Evolutionary conservation across 2,113 vertebrate genomes (phyloP).

Genomic region (Prolemur simus): DNA sequence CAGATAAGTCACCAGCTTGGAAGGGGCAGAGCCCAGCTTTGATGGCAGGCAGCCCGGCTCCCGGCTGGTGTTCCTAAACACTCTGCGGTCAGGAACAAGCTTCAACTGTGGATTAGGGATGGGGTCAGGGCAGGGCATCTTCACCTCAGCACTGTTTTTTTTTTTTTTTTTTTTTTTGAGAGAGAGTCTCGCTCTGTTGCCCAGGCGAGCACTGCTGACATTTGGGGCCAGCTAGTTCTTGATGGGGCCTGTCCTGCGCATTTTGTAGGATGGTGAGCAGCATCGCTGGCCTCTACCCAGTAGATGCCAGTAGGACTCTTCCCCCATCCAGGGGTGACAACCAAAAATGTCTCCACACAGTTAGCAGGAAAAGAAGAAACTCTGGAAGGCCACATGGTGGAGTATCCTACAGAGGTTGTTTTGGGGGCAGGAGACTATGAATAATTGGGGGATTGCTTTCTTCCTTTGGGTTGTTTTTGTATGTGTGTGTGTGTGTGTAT

Average conservation of each 20-base stretch:
- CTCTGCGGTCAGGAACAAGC: background rate
- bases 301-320: background rate
- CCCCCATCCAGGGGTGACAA: background rate
- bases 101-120: rapidly evolving
- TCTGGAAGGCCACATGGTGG: background rate
- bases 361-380: background rate
- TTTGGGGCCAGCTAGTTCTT: background rate
- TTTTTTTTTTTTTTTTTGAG: too few relatives aligned
- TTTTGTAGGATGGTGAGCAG: background rate
- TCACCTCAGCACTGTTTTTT: background rate
- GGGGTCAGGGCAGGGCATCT: background rate
- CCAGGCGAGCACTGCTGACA: rapidly evolving
- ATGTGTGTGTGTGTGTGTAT: background rate
- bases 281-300: background rate
- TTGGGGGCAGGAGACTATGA: background rate
- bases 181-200: too few relatives aligned
- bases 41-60: background rate
- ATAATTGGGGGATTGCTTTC: background rate
- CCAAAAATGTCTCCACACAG: background rate
- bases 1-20: background rate
- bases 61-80: background rate
- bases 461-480: background rate
- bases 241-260: rapidly evolving
- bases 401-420: background rate
- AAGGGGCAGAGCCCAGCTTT: background rate